Evolutionary conservation across 2,888 invertebrate genomes (phyloP).

Genomic region (Epirrita christyi): DNA sequence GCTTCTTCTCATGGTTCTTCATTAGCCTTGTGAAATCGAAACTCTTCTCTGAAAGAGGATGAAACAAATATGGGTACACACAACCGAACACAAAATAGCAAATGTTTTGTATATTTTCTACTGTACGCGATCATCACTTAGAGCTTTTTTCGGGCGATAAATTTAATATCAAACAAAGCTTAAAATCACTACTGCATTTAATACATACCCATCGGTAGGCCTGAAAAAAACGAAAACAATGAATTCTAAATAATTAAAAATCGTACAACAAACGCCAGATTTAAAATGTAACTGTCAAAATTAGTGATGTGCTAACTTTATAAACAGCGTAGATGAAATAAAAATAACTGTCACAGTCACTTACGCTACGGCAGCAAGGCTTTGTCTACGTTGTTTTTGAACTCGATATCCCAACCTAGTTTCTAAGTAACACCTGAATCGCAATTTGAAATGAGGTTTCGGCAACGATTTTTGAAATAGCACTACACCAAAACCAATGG

Average conservation of each 20-base stretch:
- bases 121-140: not conserved
- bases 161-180: not conserved
- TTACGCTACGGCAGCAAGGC: too few relatives aligned
- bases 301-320: conserved; percentile 18
- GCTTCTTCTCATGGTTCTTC: conserved; percentile 63
- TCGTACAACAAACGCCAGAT: conserved; percentile 13
- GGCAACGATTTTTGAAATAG: too few relatives aligned
- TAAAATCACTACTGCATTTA: not conserved
- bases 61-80: not conserved
- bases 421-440: too few relatives aligned
- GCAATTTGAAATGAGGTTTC: too few relatives aligned
- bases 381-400: too few relatives aligned
- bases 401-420: too few relatives aligned
- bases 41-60: conserved; percentile 61
- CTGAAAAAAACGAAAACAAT: conserved; percentile 25
- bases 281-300: conserved; percentile 22
- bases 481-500: too few relatives aligned
- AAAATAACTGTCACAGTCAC: too few relatives aligned
- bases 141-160: not conserved
- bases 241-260: conserved; percentile 6
- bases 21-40: conserved; percentile 66
- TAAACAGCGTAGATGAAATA: too few relatives aligned
- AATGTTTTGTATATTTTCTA: not conserved
- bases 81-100: not conserved
- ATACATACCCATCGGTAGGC: conserved; percentile 23